Evolutionary conservation across 1,140 invertebrate genomes (phyloP), one percentile per base, ranked within the genome.

Genomic region (Zaprionus ghesquierei): DNA sequence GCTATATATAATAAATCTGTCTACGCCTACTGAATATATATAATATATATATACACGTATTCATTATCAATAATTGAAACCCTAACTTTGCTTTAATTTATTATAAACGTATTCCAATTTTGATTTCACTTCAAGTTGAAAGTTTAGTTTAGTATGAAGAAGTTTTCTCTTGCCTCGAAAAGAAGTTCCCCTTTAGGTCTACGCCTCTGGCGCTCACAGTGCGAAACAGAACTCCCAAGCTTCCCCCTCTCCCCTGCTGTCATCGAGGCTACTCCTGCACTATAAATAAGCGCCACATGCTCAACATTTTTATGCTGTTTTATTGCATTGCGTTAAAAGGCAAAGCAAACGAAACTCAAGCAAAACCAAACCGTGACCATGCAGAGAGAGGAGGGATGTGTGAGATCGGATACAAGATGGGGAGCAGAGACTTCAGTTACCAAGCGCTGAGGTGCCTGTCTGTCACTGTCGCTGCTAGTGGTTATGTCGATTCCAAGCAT

Each of bases 241-340:
- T 55, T 22, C n/a, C 33, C 29, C 15, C 6, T 31, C 44, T 20
- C 6, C 8, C 8, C 20, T 15, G 10, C 25, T 8, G 10, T 38
- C 20, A n/a, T 27, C 51, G 20, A 10, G 29, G 13, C 8, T 35
- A 72, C 58, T 66, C 82, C 73, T 61, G 72, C 59, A 76, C 62
- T 68, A 87, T 89, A 87, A 89, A 89, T 87, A 87, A 89, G 76
- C 53, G 66, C 82, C 82, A 79, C 82, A 87, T 87, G 82, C 76
- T 74, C 84, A 87, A 82, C 84, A 89, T 82, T 89, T 89, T 77
- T 87, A 87, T 87, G 84, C 82, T 82, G 84, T 87, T 87, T 87
- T 87, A 87, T 87, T 87, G 76, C 82, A 82, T 69, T 89, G 75
- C 76, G 69, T 76, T 86, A 87, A 86, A 79, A 86, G 81, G 78